These are phyloP conservation scores for Merluccius polli DNA, from an alignment of 2,797 vertebrate species.

Conservation along the genomic window DNA sequence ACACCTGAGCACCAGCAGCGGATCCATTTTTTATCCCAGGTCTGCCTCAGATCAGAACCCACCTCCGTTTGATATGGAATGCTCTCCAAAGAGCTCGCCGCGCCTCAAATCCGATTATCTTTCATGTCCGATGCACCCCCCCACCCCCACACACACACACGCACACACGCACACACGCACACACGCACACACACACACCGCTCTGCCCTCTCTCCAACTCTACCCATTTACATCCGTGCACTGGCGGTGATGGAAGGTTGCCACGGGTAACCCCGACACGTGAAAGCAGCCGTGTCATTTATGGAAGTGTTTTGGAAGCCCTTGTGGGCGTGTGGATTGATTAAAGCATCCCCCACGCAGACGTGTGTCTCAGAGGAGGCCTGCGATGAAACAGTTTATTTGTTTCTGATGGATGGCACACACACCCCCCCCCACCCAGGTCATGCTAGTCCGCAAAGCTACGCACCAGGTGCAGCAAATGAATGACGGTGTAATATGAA, in stretches of 20 bases:
- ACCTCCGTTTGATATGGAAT: constrained; percentile 21
- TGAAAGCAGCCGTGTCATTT: constrained; percentile 58
- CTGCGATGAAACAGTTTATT: constrained; percentile 46
- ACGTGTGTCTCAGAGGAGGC: constrained; percentile 40
- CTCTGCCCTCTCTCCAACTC: constrained; percentile 4
- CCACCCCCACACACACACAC: not conserved
- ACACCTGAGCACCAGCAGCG: constrained; percentile 80
- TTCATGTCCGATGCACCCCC: not conserved
- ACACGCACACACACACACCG: not conserved
- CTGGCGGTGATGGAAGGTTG: constrained; percentile 57
- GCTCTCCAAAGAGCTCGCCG: constrained; percentile 10
- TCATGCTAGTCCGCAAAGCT: constrained; percentile 32
- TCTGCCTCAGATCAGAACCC: constrained; percentile 54
- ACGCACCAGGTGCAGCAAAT: constrained; percentile 32
- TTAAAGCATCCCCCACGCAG: constrained; percentile 60
- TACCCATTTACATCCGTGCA: constrained; percentile 44
- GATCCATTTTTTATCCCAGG: constrained; percentile 88
- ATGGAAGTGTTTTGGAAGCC: constrained; percentile 62
- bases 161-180: too few relatives aligned
- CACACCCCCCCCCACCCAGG: constrained; percentile 22
- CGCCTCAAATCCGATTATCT: constrained; percentile 30
- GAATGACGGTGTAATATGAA: too few relatives aligned
- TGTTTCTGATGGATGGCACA: constrained; percentile 41
- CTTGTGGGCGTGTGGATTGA: constrained; percentile 59
- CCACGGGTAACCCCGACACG: constrained; percentile 41